Evolutionary conservation across 1,140 invertebrate species (phyloP).

Genomic region (Oedothorax gibbosus): DNA sequence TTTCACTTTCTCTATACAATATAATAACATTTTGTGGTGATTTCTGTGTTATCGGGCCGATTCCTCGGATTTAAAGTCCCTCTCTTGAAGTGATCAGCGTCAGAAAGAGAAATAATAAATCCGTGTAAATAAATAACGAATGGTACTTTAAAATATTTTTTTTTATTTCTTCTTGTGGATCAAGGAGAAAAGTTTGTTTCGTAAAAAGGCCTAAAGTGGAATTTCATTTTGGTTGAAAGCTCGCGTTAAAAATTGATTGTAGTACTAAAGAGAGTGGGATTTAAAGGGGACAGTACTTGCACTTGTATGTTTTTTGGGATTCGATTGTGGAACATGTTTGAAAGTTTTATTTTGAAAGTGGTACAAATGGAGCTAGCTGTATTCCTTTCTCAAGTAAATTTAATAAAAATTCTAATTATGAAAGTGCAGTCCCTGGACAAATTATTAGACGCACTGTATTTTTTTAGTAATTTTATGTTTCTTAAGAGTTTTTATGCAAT

Average conservation of each 20-base stretch:
- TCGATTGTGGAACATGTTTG: too few species aligned
- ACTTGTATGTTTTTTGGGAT: not conserved
- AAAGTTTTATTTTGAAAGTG: too few species aligned
- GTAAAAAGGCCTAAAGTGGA: slow-evolving; percentile 38
- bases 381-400: too few species aligned
- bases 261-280: slow-evolving; percentile 17
- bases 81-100: slow-evolving; percentile 22
- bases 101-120: slow-evolving; percentile 8
- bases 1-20: not conserved
- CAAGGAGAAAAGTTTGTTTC: slow-evolving; percentile 36
- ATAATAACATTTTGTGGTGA: slow-evolving; percentile 53
- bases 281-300: slow-evolving; percentile 40
- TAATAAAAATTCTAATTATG: too few species aligned
- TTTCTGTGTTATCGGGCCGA: slow-evolving; percentile 44
- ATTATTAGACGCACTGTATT: too few species aligned
- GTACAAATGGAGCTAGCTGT: too few species aligned
- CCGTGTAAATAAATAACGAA: slow-evolving; percentile 53
- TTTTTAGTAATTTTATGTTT: too few species aligned
- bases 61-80: slow-evolving; percentile 30
- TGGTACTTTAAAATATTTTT: slow-evolving; percentile 41
- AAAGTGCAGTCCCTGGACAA: too few species aligned
- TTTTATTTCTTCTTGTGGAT: slow-evolving; percentile 4
- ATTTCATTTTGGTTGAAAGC: slow-evolving; percentile 55
- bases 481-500: too few species aligned
- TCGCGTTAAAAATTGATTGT: slow-evolving; percentile 50